These are phyloP conservation scores for Colistium nudipinnis DNA, from an alignment of 2,113 vertebrate genomes.

Conservation along the genomic window DNA sequence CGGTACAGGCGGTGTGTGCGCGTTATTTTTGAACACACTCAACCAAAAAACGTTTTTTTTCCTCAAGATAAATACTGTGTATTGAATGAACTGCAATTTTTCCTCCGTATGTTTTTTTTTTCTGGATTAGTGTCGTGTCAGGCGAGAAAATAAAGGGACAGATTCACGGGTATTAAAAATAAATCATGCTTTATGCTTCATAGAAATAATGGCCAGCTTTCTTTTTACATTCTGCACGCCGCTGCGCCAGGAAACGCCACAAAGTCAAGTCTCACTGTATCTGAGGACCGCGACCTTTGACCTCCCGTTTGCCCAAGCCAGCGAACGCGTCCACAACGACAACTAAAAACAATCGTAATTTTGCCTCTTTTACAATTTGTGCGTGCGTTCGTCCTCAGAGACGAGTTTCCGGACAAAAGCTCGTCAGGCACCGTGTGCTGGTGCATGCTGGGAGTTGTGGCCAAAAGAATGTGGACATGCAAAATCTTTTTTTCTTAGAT, in stretches of 20 bases:
- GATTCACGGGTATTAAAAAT: not conserved
- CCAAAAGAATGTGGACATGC: slow-evolving; percentile 5
- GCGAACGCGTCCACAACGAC: too few relatives aligned
- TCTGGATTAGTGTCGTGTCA: too few relatives aligned
- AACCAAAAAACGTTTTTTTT: too few relatives aligned
- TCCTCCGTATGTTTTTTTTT: too few relatives aligned
- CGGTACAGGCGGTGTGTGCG: too few relatives aligned
- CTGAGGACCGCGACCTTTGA: too few relatives aligned
- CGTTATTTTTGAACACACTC: too few relatives aligned
- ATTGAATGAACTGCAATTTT: too few relatives aligned
- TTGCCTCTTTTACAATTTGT: not conserved
- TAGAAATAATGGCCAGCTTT: not conserved
- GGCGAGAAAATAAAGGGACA: not conserved
- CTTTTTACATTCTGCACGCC: not conserved
- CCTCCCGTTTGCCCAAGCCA: too few relatives aligned
- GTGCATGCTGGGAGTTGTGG: not conserved
- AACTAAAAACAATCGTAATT: not conserved
- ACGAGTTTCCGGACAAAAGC: slow-evolving; percentile 5
- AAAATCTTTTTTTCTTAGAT: too few relatives aligned
- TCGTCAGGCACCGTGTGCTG: not conserved
- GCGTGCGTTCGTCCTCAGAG: not conserved
- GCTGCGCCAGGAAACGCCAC: too few relatives aligned
- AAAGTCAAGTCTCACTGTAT: not conserved
- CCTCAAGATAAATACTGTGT: too few relatives aligned
- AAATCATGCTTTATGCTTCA: not conserved